These are phyloP conservation scores for Luscinia megarhynchos DNA, from an alignment of 2,797 vertebrate genomes.

Conservation along the genomic window DNA sequence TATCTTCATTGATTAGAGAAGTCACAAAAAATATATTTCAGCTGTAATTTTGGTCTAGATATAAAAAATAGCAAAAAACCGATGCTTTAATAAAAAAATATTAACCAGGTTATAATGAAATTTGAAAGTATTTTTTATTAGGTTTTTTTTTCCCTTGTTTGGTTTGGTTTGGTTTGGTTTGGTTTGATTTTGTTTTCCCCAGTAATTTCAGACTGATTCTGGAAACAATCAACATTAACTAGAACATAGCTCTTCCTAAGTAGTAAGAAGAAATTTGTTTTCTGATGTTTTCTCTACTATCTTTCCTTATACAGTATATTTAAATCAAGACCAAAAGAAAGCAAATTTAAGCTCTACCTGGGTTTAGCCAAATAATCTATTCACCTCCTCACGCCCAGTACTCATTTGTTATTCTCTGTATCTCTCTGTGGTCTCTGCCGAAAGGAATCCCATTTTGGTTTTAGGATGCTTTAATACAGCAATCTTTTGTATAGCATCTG, in stretches of 20 bases:
- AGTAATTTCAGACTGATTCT: background rate
- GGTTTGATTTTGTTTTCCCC: background rate
- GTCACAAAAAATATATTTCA: background rate
- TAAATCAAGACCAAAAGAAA: background rate
- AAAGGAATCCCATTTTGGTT: constrained; percentile 27
- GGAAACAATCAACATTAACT: background rate
- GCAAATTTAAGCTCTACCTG: background rate
- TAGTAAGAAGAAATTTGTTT: background rate
- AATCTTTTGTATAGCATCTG: background rate
- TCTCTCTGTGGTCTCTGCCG: background rate
- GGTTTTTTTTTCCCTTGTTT: background rate
- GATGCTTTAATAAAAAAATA: background rate
- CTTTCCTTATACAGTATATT: background rate
- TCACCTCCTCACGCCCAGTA: background rate
- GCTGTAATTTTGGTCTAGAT: background rate
- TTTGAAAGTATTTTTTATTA: background rate
- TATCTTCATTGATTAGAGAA: background rate
- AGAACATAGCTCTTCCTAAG: background rate
- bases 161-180: background rate
- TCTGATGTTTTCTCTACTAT: background rate
- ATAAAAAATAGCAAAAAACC: background rate
- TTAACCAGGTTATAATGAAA: background rate
- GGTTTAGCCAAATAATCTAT: background rate
- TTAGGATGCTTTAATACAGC: background rate
- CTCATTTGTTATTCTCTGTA: background rate